phyloP scores from a whole-genome alignment of 2,113 vertebrate species.

The Zosterops hypoxanthus region DNA sequence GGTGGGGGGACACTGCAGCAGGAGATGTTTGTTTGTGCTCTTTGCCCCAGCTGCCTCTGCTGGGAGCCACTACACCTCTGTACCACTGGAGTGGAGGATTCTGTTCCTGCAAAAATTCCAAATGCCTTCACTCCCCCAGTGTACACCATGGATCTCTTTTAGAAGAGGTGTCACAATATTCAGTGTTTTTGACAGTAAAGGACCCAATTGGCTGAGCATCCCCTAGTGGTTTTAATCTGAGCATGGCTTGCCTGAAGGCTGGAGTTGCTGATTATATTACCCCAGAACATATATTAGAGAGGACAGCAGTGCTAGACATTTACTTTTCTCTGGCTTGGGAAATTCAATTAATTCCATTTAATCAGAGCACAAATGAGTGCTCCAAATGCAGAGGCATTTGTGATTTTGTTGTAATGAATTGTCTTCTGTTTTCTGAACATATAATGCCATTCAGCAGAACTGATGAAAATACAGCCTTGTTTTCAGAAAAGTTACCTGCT shows the following conservation, averaged over 20 bases:
- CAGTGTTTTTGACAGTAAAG: neutral
- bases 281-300: neutral
- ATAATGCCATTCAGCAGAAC: neutral
- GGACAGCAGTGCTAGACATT: conserved; percentile 9
- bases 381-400: neutral
- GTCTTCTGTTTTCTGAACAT: neutral
- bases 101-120: neutral
- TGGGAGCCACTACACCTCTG: neutral
- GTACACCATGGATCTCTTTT: neutral
- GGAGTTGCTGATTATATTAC: neutral
- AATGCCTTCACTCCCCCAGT: neutral
- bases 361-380: neutral
- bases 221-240: neutral
- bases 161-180: neutral
- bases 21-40: neutral
- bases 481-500: neutral
- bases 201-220: neutral
- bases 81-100: neutral
- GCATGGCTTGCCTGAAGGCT: neutral
- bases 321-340: conserved; percentile 11
- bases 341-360: conserved; percentile 37
- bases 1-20: neutral
- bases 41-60: neutral
- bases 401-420: neutral
- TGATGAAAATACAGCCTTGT: neutral